These are phyloP conservation scores for Perizoma flavofasciatum DNA, from an alignment of 2,888 invertebrate genomes.

Conservation along the genomic window DNA sequence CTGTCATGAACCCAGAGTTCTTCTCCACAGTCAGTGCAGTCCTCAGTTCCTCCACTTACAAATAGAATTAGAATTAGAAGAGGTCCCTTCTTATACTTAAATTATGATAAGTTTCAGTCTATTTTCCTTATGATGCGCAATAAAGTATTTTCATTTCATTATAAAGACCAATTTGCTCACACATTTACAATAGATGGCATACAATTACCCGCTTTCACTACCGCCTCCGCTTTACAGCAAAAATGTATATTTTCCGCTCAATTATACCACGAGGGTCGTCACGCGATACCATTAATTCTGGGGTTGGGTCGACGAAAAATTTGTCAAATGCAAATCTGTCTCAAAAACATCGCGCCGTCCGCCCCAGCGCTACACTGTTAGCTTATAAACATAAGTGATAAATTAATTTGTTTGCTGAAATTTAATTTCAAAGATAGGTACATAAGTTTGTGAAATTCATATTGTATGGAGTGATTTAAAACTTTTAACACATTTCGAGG, in stretches of 20 bases:
- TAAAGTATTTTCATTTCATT: too few relatives aligned
- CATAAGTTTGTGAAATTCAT: not conserved
- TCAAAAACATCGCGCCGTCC: slow-evolving; percentile 34
- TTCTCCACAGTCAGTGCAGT: too few relatives aligned
- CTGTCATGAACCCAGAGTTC: too few relatives aligned
- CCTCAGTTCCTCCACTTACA: too few relatives aligned
- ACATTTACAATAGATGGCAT: too few relatives aligned
- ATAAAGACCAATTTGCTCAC: too few relatives aligned
- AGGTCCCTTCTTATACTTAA: too few relatives aligned
- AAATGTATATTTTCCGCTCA: slow-evolving; percentile 60
- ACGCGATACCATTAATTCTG: slow-evolving; percentile 60
- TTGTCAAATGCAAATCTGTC: slow-evolving; percentile 57
- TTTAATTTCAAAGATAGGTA: slow-evolving; percentile 4
- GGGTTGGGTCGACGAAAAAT: slow-evolving; percentile 48
- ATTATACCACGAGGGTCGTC: slow-evolving; percentile 54
- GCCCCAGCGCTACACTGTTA: slow-evolving; percentile 12
- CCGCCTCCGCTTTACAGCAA: slow-evolving; percentile 33
- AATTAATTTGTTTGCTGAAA: slow-evolving; percentile 15
- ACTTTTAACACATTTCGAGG: too few relatives aligned
- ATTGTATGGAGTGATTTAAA: too few relatives aligned
- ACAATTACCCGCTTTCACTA: slow-evolving; percentile 28
- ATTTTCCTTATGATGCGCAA: too few relatives aligned
- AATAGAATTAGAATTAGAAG: too few relatives aligned
- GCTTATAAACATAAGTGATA: slow-evolving; percentile 19
- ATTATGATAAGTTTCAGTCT: too few relatives aligned